Base-by-base conservation (phyloP, 2,888 invertebrate species). In the Protophormia terraenovae region DNA sequence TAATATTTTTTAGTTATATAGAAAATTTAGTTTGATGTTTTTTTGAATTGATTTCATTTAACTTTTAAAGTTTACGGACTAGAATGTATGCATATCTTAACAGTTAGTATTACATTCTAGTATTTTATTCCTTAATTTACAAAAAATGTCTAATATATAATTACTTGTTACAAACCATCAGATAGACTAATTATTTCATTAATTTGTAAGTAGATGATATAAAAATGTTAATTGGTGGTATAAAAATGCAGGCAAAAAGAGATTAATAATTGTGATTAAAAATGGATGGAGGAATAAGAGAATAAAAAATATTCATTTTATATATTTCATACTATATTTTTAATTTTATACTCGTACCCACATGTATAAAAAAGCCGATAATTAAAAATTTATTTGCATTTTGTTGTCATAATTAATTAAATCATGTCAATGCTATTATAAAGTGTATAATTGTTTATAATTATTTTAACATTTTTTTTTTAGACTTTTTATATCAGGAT, bases 401-500 rank as follows among this genome's bases (percentile, higher is more conserved):
- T 85, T 85, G 85, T 85, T 85, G 85, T 85, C 85, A 85, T 85
- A 85, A 85, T 85, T 85, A 85, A 85, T 85, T 85, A 85, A 85
- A 85, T 85, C 85, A 82, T 85, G 85, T 85, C 82, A 85, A 82
- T 82, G 85, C 78, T 82, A 66, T 82, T 82, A 82, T 71, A 85
- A 79, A 78, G 69, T 72, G 78, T 71, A 79, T 85, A 85, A 85
- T 85, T 85, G 78, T 85, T 85, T 85, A 85, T 85, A 85, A 85
- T 85, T 84, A 84, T 84, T 82, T 82, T 66, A 64, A 84, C 35
- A 47, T 45, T 41, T 76, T 69, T 79, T n/a, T 80, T 72, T 62
- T 41, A n/a, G 29, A 29, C 53, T 27, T 58, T 75, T 67, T 16
- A 50, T 60, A 32, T 16, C 29, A 38, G 19, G 41, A 67, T 60